Conservation (phyloP, 2,113 vertebrate species). For the Petromus typicus region DNA sequence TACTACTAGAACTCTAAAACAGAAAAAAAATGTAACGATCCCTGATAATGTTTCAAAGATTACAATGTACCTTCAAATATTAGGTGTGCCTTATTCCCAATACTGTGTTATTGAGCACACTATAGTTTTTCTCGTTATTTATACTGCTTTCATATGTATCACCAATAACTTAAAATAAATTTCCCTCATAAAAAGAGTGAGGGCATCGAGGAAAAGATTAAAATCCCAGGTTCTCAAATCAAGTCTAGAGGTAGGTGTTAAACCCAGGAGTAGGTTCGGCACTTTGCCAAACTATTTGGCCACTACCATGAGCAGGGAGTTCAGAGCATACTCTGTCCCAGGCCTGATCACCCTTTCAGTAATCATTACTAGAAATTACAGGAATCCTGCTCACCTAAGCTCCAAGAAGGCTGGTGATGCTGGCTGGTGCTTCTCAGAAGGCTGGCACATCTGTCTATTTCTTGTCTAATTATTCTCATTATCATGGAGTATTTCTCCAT, state of each 20-base stretch:
- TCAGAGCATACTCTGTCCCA: not conserved
- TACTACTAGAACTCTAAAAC: not conserved
- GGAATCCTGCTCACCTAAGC: slow-evolving; percentile 62
- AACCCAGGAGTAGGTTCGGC: not conserved
- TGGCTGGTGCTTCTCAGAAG: slow-evolving; percentile 52
- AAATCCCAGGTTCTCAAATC: slow-evolving; percentile 32
- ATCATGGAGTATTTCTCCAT: slow-evolving; percentile 47
- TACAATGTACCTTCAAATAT: slow-evolving; percentile 39
- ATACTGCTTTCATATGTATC: slow-evolving; percentile 19
- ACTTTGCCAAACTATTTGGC: slow-evolving; percentile 45
- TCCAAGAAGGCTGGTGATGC: slow-evolving; percentile 50
- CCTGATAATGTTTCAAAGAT: not conserved
- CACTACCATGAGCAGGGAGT: slow-evolving; percentile 74
- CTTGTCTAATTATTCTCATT: slow-evolving; percentile 60
- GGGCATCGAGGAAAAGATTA: not conserved
- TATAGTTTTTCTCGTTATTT: slow-evolving; percentile 9
- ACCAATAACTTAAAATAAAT: slow-evolving; percentile 22
- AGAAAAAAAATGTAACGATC: not conserved
- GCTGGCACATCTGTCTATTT: slow-evolving; percentile 12
- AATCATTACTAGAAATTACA: slow-evolving; percentile 24
- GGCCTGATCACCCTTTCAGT: not conserved
- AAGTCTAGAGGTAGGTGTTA: slow-evolving; percentile 34
- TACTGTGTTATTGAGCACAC: not conserved
- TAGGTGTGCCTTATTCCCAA: slow-evolving; percentile 12
- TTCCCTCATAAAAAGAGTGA: not conserved